phyloP scores from a whole-genome alignment of 2,888 invertebrate genomes.

The Prosopocoilus inquinatus region DNA sequence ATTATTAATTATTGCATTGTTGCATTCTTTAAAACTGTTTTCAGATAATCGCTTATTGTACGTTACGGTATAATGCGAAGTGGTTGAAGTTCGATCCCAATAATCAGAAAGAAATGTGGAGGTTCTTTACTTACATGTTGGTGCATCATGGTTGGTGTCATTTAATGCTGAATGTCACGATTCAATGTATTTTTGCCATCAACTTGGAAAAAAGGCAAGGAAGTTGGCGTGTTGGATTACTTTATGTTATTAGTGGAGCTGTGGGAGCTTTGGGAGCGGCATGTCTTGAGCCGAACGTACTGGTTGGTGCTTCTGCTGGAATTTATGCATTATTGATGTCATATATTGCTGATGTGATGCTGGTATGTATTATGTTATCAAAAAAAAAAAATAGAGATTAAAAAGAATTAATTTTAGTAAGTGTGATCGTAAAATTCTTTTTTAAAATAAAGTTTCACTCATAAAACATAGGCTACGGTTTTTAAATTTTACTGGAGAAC shows the following conservation, averaged over 20 bases:
- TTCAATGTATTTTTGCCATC: slow-evolving; percentile 59
- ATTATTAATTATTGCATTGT: not conserved
- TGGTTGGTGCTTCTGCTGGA: slow-evolving; percentile 88
- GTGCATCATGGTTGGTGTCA: slow-evolving; percentile 77
- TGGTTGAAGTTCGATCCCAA: slow-evolving; percentile 61
- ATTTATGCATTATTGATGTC: slow-evolving; percentile 86
- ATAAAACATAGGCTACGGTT: no score
- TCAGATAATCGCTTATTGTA: slow-evolving; percentile 14
- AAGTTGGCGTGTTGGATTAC: slow-evolving; percentile 63
- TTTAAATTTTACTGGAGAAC: no score
- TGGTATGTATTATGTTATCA: slow-evolving; percentile 53
- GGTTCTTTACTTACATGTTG: slow-evolving; percentile 75
- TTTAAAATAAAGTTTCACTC: no score
- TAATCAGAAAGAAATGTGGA: slow-evolving; percentile 71
- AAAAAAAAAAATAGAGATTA: no score
- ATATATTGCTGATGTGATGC: slow-evolving; percentile 78
- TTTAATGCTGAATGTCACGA: slow-evolving; percentile 71
- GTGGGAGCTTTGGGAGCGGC: slow-evolving; percentile 75
- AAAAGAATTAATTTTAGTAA: no score
- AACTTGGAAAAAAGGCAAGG: slow-evolving; percentile 71
- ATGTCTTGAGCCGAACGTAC: slow-evolving; percentile 71
- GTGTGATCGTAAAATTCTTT: no score
- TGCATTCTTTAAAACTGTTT: slow-evolving; percentile 13
- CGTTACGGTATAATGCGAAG: slow-evolving; percentile 19
- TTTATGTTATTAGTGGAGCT: slow-evolving; percentile 75